Evolutionary conservation across 2,888 invertebrate genomes (phyloP).

Genomic region (Cephus runcator): DNA sequence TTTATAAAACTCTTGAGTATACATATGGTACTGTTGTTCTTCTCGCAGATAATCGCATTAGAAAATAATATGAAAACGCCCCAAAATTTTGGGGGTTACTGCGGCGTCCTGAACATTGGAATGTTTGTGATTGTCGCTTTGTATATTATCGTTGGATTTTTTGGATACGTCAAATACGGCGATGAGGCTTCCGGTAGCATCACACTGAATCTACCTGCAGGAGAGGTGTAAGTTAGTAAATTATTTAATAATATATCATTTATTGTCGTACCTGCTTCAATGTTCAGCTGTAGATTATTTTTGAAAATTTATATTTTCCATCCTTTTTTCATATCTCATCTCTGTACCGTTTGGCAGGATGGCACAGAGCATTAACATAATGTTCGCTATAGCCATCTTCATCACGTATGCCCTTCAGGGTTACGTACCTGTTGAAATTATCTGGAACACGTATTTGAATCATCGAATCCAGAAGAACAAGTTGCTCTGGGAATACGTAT

Average conservation of each 20-base stretch:
- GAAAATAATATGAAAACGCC: slow-evolving; percentile 92
- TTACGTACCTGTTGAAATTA: slow-evolving; percentile 86
- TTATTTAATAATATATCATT: background rate
- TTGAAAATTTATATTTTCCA: background rate
- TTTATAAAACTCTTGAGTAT: too few species aligned
- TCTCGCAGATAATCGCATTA: slow-evolving; percentile 82
- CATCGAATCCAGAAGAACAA: slow-evolving; percentile 56
- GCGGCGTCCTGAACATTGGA: slow-evolving; percentile 84
- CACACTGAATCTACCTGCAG: slow-evolving; percentile 81
- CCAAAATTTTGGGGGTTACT: slow-evolving; percentile 78
- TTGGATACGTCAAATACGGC: slow-evolving; percentile 87
- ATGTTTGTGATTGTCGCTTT: slow-evolving; percentile 82
- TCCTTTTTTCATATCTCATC: slow-evolving; percentile 14
- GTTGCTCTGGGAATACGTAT: slow-evolving; percentile 67
- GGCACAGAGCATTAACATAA: slow-evolving; percentile 72
- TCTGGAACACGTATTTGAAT: slow-evolving; percentile 71
- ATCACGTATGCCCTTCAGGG: slow-evolving; percentile 89
- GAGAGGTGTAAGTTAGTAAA: slow-evolving; percentile 66
- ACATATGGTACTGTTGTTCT: background rate
- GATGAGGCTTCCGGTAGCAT: slow-evolving; percentile 77
- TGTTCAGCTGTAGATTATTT: too few species aligned
- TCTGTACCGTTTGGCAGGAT: slow-evolving; percentile 65
- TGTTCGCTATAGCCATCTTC: slow-evolving; percentile 78
- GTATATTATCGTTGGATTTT: slow-evolving; percentile 83
- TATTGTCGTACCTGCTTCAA: background rate